These are phyloP conservation scores for Chelon labrosus DNA, from an alignment of 2,797 vertebrate species.

Conservation along the genomic window DNA sequence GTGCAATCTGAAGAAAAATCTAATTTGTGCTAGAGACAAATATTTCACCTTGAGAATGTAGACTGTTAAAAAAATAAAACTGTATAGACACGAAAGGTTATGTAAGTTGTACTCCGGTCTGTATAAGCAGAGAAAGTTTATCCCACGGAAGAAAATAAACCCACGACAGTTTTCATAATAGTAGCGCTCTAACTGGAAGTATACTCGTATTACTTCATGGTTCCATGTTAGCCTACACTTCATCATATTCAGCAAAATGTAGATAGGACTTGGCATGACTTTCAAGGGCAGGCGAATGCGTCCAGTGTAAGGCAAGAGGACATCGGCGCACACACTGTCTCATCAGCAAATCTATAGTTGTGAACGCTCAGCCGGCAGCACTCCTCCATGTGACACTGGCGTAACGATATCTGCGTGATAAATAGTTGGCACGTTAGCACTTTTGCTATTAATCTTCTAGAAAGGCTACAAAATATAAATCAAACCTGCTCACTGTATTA, in stretches of 20 bases:
- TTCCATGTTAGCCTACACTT: constrained; percentile 46
- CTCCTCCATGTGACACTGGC: constrained; percentile 52
- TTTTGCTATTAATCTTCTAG: constrained; percentile 47
- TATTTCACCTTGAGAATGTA: constrained; percentile 23
- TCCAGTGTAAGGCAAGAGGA: constrained; percentile 56
- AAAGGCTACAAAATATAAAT: constrained; percentile 43
- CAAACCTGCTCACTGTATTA: constrained; percentile 21
- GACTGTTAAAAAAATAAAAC: constrained; percentile 4
- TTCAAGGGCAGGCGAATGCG: constrained; percentile 62
- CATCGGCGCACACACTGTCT: constrained; percentile 45
- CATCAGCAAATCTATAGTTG: constrained; percentile 73
- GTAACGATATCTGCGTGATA: constrained; percentile 62
- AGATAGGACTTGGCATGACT: constrained; percentile 46
- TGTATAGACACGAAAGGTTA: background rate
- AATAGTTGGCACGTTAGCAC: constrained; percentile 39
- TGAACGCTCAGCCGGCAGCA: constrained; percentile 48
- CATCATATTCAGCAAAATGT: constrained; percentile 55
- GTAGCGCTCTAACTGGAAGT: constrained; percentile 27
- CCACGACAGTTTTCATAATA: constrained; percentile 14
- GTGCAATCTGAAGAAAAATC: constrained; percentile 33
- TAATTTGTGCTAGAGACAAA: constrained; percentile 22
- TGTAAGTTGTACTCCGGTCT: constrained; percentile 16
- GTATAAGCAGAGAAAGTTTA: constrained; percentile 16
- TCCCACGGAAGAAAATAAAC: constrained; percentile 19
- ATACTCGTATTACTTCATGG: constrained; percentile 42